Conservation (phyloP, 1,140 invertebrate species). For the Drosophila novamexicana region DNA sequence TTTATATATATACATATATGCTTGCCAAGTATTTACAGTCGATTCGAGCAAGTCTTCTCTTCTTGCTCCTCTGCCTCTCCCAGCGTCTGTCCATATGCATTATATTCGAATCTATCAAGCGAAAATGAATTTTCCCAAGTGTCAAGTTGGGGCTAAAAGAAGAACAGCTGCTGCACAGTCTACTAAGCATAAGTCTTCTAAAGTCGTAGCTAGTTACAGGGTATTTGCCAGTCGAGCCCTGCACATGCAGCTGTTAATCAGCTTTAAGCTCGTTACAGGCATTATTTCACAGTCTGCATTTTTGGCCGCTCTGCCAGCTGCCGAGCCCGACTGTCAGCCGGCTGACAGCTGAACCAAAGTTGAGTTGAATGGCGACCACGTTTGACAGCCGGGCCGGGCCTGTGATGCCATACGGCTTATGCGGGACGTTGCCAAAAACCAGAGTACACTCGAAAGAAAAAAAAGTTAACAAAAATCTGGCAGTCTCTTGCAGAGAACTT, state of each 20-base stretch:
- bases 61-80: too few species aligned
- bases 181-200: too few species aligned
- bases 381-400: constrained; percentile 31
- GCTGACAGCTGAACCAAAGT: constrained; percentile 34
- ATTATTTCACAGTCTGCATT: not conserved
- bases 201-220: too few species aligned
- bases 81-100: too few species aligned
- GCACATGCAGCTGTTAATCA: too few species aligned
- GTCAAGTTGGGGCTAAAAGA: too few species aligned
- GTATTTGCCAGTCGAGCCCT: not conserved
- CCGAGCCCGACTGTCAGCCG: constrained; percentile 17
- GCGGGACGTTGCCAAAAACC: constrained; percentile 37
- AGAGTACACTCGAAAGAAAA: not conserved
- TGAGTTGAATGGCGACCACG: constrained; percentile 21
- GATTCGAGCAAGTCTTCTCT: too few species aligned
- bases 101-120: too few species aligned
- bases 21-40: too few species aligned
- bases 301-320: not conserved
- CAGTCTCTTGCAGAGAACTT: constrained; percentile 61
- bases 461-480: constrained; percentile 58
- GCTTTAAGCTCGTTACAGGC: not conserved
- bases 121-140: too few species aligned
- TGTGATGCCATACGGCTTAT: constrained; percentile 44
- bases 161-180: too few species aligned
- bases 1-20: too few species aligned